These are phyloP conservation scores for Trimorus sp. DNA, from an alignment of 2,888 invertebrate genomes.

Conservation along the genomic window DNA sequence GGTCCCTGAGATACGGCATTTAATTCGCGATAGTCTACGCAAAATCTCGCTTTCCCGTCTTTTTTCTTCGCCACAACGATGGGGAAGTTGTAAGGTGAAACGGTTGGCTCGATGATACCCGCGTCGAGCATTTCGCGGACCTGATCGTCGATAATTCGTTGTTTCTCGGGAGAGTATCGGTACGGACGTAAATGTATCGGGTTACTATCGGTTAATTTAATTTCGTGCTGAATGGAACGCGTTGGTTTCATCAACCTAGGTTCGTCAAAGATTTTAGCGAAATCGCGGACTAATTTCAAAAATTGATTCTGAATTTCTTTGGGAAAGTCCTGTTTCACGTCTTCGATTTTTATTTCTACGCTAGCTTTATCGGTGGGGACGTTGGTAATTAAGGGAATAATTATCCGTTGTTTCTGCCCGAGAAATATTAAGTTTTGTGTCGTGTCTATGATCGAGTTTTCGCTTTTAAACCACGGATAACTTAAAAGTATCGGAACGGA, in stretches of 20 bases:
- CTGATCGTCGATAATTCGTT: background rate
- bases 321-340: background rate
- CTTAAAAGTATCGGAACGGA: background rate
- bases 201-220: background rate
- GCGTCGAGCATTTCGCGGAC: conserved; percentile 18
- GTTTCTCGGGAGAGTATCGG: background rate
- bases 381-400: background rate
- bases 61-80: conserved; percentile 58
- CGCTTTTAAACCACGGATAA: conserved; percentile 3
- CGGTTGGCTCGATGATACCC: conserved; percentile 57
- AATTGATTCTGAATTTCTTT: background rate
- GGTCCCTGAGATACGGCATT: conserved; percentile 61
- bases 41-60: conserved; percentile 49
- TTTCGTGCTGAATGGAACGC: conserved; percentile 9
- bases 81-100: conserved; percentile 60
- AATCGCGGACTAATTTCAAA: background rate
- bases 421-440: background rate
- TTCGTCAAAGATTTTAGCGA: background rate
- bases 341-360: too few relatives aligned
- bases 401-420: background rate
- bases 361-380: too few relatives aligned
- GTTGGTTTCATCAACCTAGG: conserved; percentile 15
- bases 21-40: conserved; percentile 68
- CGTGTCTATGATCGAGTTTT: background rate
- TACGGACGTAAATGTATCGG: background rate